Base-by-base conservation (phyloP, 2,888 invertebrate genomes). In the Ligdia adustata region DNA sequence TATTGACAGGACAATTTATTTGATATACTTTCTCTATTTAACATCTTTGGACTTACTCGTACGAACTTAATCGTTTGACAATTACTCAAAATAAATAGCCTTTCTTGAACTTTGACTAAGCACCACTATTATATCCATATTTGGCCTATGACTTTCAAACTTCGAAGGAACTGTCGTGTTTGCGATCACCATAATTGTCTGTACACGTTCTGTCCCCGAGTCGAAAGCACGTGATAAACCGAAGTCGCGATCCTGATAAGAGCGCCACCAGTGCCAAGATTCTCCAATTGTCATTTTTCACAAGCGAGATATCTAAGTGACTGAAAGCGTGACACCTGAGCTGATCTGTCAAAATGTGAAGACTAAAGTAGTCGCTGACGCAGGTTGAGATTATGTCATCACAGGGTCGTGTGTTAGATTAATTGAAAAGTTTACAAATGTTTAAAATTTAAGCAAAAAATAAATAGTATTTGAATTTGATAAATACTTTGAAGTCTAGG, bases 211-310 rank as follows among this genome's bases (percentile, higher is more conserved):
- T 22, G 39, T 50, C 42, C 44, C 26, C 48, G 28, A 32, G 34
- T 43, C 11, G 31, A 38, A 51, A 49, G 35, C 57, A 55, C 46
- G 55, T 60, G 57, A 57, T 52, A 43, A 62, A 64, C 61, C 55
- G 55, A 59, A 52, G 50, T 41, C 55, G 55, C 52, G 66, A 72
- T 72, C 64, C 55, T 62, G 75, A 72, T 72, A 69, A 69, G 57
- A 65, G 51, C 51, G 49, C 47, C 29, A 39, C 54, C 55, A 61
- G 60, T 76, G 79, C 79, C 78, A 79, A 77, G 60, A 72, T 65
- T 64, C 64, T 56, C 57, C 66, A 62, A 75, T 73, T 73, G 74
- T 75, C 64, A 71, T 74, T 69, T 72, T 65, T 70, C 68, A 69
- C 45, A 49, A 43, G 52, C 45, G 52, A 55, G 62, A 70, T 75